phyloP scores from a whole-genome alignment of 1,140 invertebrate genomes.

The Chymomyza costata region DNA sequence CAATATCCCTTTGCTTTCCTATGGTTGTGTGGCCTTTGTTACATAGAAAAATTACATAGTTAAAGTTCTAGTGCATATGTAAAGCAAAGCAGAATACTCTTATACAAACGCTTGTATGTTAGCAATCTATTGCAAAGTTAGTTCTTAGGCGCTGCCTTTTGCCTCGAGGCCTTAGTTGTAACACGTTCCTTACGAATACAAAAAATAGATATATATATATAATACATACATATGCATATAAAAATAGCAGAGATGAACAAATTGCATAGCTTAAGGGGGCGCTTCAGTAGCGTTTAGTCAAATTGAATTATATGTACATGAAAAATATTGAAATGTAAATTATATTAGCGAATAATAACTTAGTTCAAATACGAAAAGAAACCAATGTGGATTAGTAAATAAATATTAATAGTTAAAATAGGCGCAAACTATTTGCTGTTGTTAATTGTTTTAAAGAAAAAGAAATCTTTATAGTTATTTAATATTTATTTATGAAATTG shows the following conservation, averaged over 20 bases:
- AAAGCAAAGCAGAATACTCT: neutral
- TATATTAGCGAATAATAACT: constrained; percentile 51
- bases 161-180: constrained; percentile 63
- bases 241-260: constrained; percentile 5
- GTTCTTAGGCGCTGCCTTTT: constrained; percentile 47
- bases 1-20: constrained; percentile 29
- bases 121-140: constrained; percentile 24
- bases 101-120: neutral
- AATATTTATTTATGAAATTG: too few species aligned
- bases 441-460: too few species aligned
- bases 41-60: constrained; percentile 23
- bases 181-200: constrained; percentile 59
- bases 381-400: constrained; percentile 37
- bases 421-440: too few species aligned
- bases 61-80: constrained; percentile 5
- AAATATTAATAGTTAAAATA: constrained; percentile 10
- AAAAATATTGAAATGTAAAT: constrained; percentile 7
- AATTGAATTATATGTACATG: constrained; percentile 14
- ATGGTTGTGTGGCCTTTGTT: constrained; percentile 67
- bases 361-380: constrained; percentile 62
- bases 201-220: constrained; percentile 7
- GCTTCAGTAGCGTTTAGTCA: constrained; percentile 42
- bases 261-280: constrained; percentile 23
- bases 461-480: too few species aligned
- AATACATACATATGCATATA: constrained; percentile 13